Evolutionary conservation across 2,888 invertebrate genomes (phyloP).

Genomic region (Leucoma salicis): DNA sequence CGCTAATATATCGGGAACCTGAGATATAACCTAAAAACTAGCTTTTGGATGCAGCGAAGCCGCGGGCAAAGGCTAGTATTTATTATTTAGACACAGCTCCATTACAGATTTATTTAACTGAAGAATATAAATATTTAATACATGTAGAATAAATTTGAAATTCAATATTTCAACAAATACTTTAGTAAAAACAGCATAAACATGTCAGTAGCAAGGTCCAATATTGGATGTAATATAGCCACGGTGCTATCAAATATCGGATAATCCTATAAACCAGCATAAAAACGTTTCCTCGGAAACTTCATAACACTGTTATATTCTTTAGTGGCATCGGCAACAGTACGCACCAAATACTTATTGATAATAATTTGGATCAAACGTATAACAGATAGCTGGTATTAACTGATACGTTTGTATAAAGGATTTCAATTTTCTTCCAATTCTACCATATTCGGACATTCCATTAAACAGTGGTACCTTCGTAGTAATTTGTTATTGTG

Average conservation of each 20-base stretch:
- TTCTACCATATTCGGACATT: too few species aligned
- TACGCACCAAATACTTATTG: background rate
- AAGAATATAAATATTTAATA: too few species aligned
- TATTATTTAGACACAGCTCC: too few species aligned
- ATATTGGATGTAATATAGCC: conserved; percentile 36
- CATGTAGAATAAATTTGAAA: background rate
- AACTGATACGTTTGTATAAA: conserved; percentile 12
- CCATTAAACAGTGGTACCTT: too few species aligned
- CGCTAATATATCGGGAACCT: too few species aligned
- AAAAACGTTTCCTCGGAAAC: conserved; percentile 39
- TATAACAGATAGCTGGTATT: conserved; percentile 31
- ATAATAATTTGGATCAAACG: conserved; percentile 20
- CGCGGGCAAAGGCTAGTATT: too few species aligned
- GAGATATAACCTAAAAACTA: too few species aligned
- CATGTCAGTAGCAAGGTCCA: conserved; percentile 1
- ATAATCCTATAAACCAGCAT: conserved; percentile 44
- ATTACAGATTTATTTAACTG: too few species aligned
- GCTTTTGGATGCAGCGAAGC: too few species aligned
- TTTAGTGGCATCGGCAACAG: background rate
- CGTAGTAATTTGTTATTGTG: too few species aligned
- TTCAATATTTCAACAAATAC: background rate
- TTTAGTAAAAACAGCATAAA: background rate
- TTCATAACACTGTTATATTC: conserved; percentile 43
- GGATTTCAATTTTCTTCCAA: too few species aligned
- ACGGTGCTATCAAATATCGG: conserved; percentile 21